These are phyloP conservation scores for Atopsyche davidsoni DNA, from an alignment of 1,140 invertebrate genomes.

Conservation along the genomic window DNA sequence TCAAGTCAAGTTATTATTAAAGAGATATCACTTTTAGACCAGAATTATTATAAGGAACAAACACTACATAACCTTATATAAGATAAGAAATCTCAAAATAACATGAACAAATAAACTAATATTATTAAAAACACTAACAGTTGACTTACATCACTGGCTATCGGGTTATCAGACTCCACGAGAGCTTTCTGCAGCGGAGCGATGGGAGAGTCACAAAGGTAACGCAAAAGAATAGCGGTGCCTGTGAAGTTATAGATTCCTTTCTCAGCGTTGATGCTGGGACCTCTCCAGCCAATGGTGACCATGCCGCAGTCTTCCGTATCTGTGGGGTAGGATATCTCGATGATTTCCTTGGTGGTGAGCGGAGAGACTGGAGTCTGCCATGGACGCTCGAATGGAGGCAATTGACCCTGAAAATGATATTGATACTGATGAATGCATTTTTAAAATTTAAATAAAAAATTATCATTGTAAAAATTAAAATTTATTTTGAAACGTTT, in stretches of 20 bases:
- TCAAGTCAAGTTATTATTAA: too few relatives aligned
- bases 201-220: slow-evolving; percentile 77
- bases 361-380: slow-evolving; percentile 62
- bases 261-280: slow-evolving; percentile 49
- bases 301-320: slow-evolving; percentile 82
- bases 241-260: slow-evolving; percentile 55
- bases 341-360: slow-evolving; percentile 44
- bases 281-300: slow-evolving; percentile 76
- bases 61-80: too few relatives aligned
- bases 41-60: too few relatives aligned
- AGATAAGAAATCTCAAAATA: too few relatives aligned
- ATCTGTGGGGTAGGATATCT: slow-evolving; percentile 71
- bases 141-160: slow-evolving; percentile 64
- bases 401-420: slow-evolving; percentile 2
- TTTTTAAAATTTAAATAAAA: too few relatives aligned
- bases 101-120: too few relatives aligned
- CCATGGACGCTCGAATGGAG: slow-evolving; percentile 67
- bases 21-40: too few relatives aligned
- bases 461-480: too few relatives aligned
- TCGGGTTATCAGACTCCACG: slow-evolving; percentile 77
- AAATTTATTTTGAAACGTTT: not conserved
- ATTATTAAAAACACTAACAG: not conserved
- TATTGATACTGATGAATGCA: too few relatives aligned
- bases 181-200: slow-evolving; percentile 79
- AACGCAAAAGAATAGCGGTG: slow-evolving; percentile 69